phyloP scores from a whole-genome alignment of 2,797 vertebrate genomes.

The Sebastes minor region DNA sequence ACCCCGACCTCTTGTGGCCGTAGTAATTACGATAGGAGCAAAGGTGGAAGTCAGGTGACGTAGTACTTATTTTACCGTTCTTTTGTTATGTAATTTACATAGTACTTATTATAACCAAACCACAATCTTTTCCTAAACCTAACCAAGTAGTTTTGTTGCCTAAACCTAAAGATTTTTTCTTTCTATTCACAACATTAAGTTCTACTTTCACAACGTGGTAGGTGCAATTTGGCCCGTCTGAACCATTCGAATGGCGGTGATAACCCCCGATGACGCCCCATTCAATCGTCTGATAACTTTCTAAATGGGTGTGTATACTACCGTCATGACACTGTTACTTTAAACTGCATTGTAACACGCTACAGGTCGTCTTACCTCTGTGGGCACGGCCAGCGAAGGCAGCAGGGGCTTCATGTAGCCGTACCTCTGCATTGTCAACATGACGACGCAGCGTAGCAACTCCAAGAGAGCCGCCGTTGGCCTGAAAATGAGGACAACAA shows the following conservation, averaged over 20 bases:
- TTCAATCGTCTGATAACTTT: background rate
- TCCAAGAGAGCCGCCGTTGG: constrained; percentile 80
- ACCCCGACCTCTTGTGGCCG: too few species aligned
- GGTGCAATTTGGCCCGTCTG: too few species aligned
- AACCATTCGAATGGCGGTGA: background rate
- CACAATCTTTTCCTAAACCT: background rate
- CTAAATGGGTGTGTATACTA: background rate
- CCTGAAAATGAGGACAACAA: constrained; percentile 66
- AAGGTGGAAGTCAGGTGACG: background rate
- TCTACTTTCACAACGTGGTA: background rate
- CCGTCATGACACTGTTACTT: background rate
- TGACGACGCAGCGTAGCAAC: constrained; percentile 81
- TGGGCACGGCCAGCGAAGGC: constrained; percentile 69
- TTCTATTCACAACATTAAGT: background rate
- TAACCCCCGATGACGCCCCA: background rate
- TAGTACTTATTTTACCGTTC: background rate
- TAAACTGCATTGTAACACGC: background rate
- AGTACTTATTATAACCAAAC: background rate
- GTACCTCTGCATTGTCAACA: constrained; percentile 72
- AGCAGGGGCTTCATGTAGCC: constrained; percentile 74
- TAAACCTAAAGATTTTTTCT: background rate
- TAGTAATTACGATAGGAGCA: background rate
- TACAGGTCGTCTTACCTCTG: constrained; percentile 82
- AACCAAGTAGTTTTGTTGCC: background rate
- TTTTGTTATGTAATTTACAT: background rate